Conservation (phyloP, 2,797 vertebrate genomes). For the Pogonophryne albipinna region DNA sequence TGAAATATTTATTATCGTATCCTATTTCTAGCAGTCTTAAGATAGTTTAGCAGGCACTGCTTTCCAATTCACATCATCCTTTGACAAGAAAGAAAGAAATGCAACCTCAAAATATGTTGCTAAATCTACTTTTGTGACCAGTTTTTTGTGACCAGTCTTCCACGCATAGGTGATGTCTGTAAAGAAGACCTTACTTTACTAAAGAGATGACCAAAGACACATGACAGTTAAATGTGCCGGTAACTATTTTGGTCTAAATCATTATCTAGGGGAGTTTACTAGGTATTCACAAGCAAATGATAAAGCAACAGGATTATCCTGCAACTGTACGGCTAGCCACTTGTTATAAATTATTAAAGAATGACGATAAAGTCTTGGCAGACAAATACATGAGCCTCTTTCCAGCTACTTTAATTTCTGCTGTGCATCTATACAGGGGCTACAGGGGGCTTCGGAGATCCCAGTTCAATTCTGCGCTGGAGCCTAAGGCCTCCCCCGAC, state of each 20-base stretch:
- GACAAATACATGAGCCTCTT: neutral
- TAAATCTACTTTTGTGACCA: neutral
- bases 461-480: slow-evolving; percentile 17
- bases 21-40: too few species aligned
- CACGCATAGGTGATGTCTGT: neutral
- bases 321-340: neutral
- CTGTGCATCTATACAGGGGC: slow-evolving; percentile 3
- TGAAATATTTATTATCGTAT: too few species aligned
- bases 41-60: too few species aligned
- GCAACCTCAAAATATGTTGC: neutral
- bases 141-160: neutral
- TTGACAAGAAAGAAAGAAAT: neutral
- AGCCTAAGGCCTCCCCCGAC: slow-evolving; percentile 47
- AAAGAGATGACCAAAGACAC: neutral
- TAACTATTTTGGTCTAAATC: neutral
- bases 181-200: neutral
- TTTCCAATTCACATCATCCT: too few species aligned
- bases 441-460: slow-evolving; percentile 36
- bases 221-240: neutral
- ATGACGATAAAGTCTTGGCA: neutral
- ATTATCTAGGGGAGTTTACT: neutral
- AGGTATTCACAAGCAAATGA: neutral
- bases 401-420: slow-evolving; percentile 5
- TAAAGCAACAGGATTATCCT: neutral
- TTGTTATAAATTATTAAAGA: neutral